Percentiles rank a stretch among this genome's conserved stretches.
Conservation (phyloP, 1,140 invertebrate genomes). For the Drosophila nannoptera region DNA sequence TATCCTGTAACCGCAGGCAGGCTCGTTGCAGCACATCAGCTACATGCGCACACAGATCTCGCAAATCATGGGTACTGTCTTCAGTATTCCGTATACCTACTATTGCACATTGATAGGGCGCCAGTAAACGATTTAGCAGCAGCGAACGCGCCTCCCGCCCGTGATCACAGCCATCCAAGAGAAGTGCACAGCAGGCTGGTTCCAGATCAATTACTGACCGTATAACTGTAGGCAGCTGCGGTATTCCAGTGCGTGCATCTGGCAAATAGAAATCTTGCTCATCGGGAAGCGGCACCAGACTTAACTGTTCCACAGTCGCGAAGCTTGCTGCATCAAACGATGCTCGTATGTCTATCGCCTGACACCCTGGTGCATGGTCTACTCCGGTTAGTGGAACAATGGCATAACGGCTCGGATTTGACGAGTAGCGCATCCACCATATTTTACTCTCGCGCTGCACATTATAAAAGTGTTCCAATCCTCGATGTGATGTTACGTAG, state of each 20-base stretch:
- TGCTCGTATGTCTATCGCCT: slow-evolving; percentile 66
- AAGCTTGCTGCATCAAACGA: slow-evolving; percentile 35
- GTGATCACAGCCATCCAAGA: slow-evolving; percentile 68
- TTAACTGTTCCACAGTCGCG: slow-evolving; percentile 59
- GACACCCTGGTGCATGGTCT: slow-evolving; percentile 44
- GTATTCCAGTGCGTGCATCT: slow-evolving; percentile 39
- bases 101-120: slow-evolving; percentile 82
- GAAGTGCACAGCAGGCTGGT: slow-evolving; percentile 51
- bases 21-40: slow-evolving; percentile 80
- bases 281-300: slow-evolving; percentile 38
- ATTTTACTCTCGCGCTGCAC: slow-evolving; percentile 87
- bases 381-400: slow-evolving; percentile 79
- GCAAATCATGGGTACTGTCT: slow-evolving; percentile 48
- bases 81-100: slow-evolving; percentile 37
- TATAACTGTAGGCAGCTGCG: slow-evolving; percentile 51
- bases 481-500: slow-evolving; percentile 48
- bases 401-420: slow-evolving; percentile 83
- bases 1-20: slow-evolving; percentile 75
- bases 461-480: slow-evolving; percentile 78
- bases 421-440: slow-evolving; percentile 88
- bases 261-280: slow-evolving; percentile 30
- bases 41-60: slow-evolving; percentile 81
- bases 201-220: slow-evolving; percentile 66
- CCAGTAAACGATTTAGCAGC: slow-evolving; percentile 85
- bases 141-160: slow-evolving; percentile 67